A percentile compares a stretch with the other conserved stretches of the same genome.
Conservation (phyloP, 2,113 vertebrate species). For the Dendrocopos noguchii region DNA sequence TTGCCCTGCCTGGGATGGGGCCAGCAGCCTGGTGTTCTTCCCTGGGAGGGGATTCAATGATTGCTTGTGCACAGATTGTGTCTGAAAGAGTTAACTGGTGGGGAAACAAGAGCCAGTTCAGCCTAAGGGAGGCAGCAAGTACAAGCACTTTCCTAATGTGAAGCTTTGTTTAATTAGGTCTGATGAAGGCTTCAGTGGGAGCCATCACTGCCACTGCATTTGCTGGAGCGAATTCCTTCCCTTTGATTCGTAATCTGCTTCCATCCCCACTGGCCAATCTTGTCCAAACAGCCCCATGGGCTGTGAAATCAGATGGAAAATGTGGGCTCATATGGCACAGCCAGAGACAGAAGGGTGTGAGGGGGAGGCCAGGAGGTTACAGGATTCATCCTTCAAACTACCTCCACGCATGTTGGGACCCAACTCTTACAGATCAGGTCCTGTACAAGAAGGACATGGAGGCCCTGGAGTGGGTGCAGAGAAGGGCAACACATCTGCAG, state of each 20-base stretch:
- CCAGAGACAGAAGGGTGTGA: background rate
- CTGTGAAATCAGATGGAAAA: conserved; percentile 27
- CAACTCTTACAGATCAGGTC: background rate
- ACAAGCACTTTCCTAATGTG: conserved; percentile 49
- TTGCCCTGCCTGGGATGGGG: background rate
- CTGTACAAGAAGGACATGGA: no score
- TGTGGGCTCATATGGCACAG: background rate
- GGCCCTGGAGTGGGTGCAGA: no score
- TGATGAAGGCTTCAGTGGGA: conserved; percentile 35
- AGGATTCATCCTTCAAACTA: background rate
- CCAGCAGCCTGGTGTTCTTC: background rate
- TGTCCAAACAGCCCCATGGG: conserved; percentile 26
- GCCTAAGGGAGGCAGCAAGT: conserved; percentile 62
- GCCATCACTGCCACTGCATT: background rate
- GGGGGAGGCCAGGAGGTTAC: background rate
- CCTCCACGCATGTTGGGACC: background rate
- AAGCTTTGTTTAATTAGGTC: conserved; percentile 44
- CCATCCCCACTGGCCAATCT: background rate
- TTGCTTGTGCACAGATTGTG: background rate
- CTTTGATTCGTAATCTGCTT: conserved; percentile 52
- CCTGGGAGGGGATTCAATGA: background rate
- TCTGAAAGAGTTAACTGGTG: conserved; percentile 1
- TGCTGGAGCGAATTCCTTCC: conserved; percentile 61
- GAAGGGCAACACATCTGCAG: no score
- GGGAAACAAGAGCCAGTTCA: conserved; percentile 20